Evolutionary conservation across 2,797 vertebrate species (phyloP).

Genomic region (Huso huso): DNA sequence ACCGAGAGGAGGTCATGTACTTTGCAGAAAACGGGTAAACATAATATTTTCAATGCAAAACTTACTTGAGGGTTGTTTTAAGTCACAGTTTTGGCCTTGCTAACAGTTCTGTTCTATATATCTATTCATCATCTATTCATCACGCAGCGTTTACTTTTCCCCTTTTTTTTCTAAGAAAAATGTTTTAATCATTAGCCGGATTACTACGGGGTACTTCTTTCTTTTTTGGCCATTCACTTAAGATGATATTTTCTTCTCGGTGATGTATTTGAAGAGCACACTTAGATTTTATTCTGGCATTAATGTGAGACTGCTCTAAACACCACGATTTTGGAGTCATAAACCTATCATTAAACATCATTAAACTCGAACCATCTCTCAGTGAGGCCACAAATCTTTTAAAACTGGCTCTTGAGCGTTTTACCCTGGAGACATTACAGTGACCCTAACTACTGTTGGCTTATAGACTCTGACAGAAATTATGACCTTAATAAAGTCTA

Average conservation of each 20-base stretch:
- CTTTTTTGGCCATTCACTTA: constrained; percentile 12
- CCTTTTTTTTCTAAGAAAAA: constrained; percentile 15
- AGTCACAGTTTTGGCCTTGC: too few relatives aligned
- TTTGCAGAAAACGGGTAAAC: too few relatives aligned
- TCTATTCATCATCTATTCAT: constrained; percentile 7
- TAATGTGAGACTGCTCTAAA: constrained; percentile 37
- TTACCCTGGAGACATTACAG: constrained; percentile 47
- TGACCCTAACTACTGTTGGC: constrained; percentile 56
- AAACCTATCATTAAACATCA: constrained; percentile 62
- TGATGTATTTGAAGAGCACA: constrained; percentile 45
- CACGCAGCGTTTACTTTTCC: constrained; percentile 7
- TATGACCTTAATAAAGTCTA: constrained; percentile 61
- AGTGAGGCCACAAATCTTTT: constrained; percentile 12
- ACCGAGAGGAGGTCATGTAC: too few relatives aligned
- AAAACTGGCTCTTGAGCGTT: constrained; percentile 39
- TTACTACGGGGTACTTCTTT: constrained; percentile 22
- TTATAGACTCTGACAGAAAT: constrained; percentile 51
- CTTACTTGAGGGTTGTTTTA: too few relatives aligned
- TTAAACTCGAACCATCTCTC: constrained; percentile 47
- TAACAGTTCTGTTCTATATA: neutral
- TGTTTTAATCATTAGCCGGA: constrained; percentile 30
- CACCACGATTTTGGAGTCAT: constrained; percentile 49
- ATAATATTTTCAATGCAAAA: too few relatives aligned
- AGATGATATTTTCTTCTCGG: constrained; percentile 37
- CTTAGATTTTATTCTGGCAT: constrained; percentile 46